phyloP scores from a whole-genome alignment of 2,888 invertebrate genomes.

The Poecilus cupreus region DNA sequence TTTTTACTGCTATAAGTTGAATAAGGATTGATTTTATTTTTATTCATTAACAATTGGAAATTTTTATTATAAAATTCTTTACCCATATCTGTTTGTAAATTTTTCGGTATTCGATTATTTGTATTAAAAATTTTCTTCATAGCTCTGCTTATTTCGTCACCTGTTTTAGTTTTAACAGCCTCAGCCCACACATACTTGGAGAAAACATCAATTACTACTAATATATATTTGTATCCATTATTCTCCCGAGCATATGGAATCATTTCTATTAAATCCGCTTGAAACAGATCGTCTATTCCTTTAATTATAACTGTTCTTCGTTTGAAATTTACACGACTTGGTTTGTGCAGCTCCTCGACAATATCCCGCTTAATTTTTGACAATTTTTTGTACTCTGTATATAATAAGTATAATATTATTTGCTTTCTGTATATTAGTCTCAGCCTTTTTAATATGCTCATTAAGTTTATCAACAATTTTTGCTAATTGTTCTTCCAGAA shows the following conservation, averaged over 20 bases:
- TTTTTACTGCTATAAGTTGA: slow-evolving; percentile 54
- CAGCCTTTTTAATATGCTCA: background rate
- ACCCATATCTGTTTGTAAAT: slow-evolving; percentile 67
- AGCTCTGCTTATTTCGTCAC: slow-evolving; percentile 67
- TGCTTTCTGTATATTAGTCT: background rate
- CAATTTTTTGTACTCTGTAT: background rate
- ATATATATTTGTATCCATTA: slow-evolving; percentile 67
- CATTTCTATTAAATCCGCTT: slow-evolving; percentile 71
- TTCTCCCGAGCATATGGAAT: slow-evolving; percentile 65
- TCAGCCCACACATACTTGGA: slow-evolving; percentile 69
- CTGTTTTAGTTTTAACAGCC: too few relatives aligned
- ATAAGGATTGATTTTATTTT: slow-evolving; percentile 64
- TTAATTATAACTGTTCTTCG: too few relatives aligned
- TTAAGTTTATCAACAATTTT: background rate
- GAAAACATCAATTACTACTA: slow-evolving; percentile 69
- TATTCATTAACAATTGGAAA: slow-evolving; percentile 64
- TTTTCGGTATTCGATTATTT: slow-evolving; percentile 60
- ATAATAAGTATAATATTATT: background rate
- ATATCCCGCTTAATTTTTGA: slow-evolving; percentile 44
- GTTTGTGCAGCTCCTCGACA: slow-evolving; percentile 68
- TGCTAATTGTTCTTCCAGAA: background rate
- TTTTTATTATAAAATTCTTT: slow-evolving; percentile 66
- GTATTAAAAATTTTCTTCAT: slow-evolving; percentile 60
- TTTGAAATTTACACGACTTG: slow-evolving; percentile 67
- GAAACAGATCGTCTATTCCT: slow-evolving; percentile 70